These are phyloP conservation scores for Hydropsyche betteni DNA, from an alignment of 2,888 invertebrate species.

Conservation along the genomic window DNA sequence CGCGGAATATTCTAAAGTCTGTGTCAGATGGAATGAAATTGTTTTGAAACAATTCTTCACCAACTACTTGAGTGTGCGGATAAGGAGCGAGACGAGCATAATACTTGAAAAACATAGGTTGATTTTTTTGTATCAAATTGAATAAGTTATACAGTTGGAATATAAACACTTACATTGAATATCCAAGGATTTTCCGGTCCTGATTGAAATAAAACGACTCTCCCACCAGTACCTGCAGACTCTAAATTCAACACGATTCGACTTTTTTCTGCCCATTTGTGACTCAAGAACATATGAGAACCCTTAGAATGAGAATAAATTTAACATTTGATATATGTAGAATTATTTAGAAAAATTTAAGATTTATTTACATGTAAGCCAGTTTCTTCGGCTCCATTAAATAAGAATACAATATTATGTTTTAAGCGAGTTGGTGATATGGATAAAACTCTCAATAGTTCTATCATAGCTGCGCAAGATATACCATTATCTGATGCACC, in stretches of 20 bases:
- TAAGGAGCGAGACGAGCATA: constrained; percentile 46
- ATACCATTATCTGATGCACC: constrained; percentile 57
- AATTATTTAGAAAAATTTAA: constrained; percentile 32
- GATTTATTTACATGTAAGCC: constrained; percentile 61
- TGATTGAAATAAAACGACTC: constrained; percentile 86
- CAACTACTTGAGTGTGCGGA: constrained; percentile 46
- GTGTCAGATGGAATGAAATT: constrained; percentile 50
- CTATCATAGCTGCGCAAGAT: constrained; percentile 72
- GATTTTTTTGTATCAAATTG: not conserved
- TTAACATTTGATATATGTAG: not conserved
- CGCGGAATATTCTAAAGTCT: constrained; percentile 50
- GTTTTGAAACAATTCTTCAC: constrained; percentile 50
- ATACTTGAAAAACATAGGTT: constrained; percentile 41
- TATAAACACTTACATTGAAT: constrained; percentile 35
- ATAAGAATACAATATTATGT: constrained; percentile 73
- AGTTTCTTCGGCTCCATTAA: constrained; percentile 80
- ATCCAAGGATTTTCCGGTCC: constrained; percentile 49
- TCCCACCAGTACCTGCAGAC: constrained; percentile 91
- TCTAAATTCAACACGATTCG: constrained; percentile 89
- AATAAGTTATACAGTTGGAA: not conserved
- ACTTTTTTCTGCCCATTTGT: constrained; percentile 82
- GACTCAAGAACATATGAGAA: constrained; percentile 75
- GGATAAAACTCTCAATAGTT: constrained; percentile 69
- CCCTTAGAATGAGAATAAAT: constrained; percentile 63
- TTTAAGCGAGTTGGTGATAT: constrained; percentile 59